Base-by-base conservation (phyloP, 2,888 invertebrate species). In the Glyphotaelius pellucidus region DNA sequence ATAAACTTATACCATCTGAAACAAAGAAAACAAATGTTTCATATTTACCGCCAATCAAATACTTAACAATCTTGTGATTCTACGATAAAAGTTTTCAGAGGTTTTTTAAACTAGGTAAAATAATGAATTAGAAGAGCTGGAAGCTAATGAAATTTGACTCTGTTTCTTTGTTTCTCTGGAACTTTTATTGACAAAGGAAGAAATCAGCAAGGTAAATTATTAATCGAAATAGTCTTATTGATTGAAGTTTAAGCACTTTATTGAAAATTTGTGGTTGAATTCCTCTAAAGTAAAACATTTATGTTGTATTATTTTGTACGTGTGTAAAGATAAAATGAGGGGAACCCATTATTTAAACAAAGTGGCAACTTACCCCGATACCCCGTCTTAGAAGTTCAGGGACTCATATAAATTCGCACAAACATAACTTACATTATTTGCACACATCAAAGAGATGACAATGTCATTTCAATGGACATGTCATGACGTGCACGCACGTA, bases 1-100 rank as follows among this genome's bases (percentile, higher is more conserved):
- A 98, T 97, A 95, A 98, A 98, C 95, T 99, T 99, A 95, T 98
- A 99, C 99, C 98, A 99, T 96, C 99, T 99, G 97, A 25, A 98
- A 98, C 96, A 96, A 97, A 94, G 94, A 93, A 94, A 93, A 94
- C 80, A 12, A 35, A 15, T 86, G 25, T 83, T 83, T 35, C 32
- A 38, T 83, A 32, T 83, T 67, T 67, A 67, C 67, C 67, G n/a
- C 67, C 25, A 67, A n/a, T n/a, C 52, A 25, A 47, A 67, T 1
- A 67, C 15, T 19, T 52, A n/a, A 52, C 67, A 67, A 25, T 25
- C 9, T 67, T 67, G 67, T 67, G 25, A 67, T 25, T 67, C 67
- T 67, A n/a, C 25, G 0, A 7, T n/a, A n/a, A 25, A 25, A n/a
- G 0, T 67, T 67, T 67, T n/a, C 9, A 67, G n/a, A 67, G 25